Evolutionary conservation across 2,888 invertebrate species (phyloP).

Genomic region (Chrysina gloriosa): DNA sequence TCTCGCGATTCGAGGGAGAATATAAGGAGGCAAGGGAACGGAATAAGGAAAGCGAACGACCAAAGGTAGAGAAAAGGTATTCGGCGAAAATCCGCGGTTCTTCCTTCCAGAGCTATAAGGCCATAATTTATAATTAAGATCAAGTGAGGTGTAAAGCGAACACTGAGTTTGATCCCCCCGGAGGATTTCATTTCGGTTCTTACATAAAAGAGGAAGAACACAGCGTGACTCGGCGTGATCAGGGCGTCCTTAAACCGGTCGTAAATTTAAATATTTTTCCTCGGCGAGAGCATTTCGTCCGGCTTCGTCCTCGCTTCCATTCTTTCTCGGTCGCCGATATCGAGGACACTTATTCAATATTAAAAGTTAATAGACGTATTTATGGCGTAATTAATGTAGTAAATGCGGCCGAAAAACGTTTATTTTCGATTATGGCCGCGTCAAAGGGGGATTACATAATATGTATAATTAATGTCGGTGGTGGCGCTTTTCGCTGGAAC

Average conservation of each 20-base stretch:
- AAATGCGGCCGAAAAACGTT: slow-evolving; percentile 17
- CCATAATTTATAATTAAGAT: slow-evolving; percentile 59
- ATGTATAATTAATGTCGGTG: slow-evolving; percentile 19
- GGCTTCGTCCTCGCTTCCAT: background rate
- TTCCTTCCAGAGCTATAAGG: slow-evolving; percentile 53
- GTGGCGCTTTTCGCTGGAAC: background rate
- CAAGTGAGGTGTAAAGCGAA: slow-evolving; percentile 63
- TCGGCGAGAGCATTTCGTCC: background rate
- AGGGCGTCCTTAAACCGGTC: slow-evolving; percentile 42
- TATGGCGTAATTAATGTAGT: slow-evolving; percentile 32
- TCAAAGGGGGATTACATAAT: slow-evolving; percentile 26
- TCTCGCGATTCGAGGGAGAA: background rate
- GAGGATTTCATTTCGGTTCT: slow-evolving; percentile 59
- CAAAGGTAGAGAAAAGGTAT: background rate
- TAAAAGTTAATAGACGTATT: slow-evolving; percentile 31
- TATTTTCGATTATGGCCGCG: slow-evolving; percentile 29
- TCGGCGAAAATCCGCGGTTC: slow-evolving; percentile 3
- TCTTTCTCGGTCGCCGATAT: slow-evolving; percentile 7
- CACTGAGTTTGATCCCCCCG: slow-evolving; percentile 58
- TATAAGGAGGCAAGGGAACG: background rate
- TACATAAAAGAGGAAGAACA: slow-evolving; percentile 54
- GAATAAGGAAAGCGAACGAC: background rate
- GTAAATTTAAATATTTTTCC: slow-evolving; percentile 46
- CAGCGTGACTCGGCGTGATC: slow-evolving; percentile 14
- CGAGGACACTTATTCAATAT: slow-evolving; percentile 32